These are phyloP conservation scores for Antechinus stuartii DNA, from an alignment of 2,113 vertebrate species.

Conservation along the genomic window DNA sequence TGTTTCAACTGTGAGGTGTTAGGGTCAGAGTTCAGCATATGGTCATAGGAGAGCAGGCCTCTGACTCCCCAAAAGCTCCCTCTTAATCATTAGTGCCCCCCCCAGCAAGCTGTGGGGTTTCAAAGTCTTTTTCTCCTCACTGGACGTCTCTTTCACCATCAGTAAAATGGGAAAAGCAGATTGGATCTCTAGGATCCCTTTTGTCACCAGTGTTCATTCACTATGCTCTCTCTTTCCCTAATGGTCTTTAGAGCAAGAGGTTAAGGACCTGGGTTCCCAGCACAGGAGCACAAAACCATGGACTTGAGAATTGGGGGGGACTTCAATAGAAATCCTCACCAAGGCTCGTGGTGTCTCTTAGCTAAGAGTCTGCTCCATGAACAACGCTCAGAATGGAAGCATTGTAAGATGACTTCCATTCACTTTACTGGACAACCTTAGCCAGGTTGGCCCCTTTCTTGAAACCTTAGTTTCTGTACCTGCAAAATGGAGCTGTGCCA, in stretches of 20 bases:
- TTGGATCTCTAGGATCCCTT: not conserved
- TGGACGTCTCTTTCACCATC: not conserved
- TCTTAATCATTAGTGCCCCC: too few relatives aligned
- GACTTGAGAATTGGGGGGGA: not conserved
- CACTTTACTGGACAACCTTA: not conserved
- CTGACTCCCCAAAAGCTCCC: not conserved
- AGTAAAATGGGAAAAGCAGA: not conserved
- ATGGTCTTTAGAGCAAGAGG: too few relatives aligned
- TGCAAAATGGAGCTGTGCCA: not conserved
- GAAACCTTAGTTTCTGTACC: not conserved
- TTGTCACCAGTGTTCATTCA: not conserved
- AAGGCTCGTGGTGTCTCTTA: not conserved
- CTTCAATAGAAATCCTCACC: not conserved
- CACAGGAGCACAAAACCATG: not conserved
- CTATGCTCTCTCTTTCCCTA: not conserved
- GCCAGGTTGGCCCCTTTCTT: not conserved
- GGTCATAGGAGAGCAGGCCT: too few relatives aligned
- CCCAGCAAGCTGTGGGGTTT: too few relatives aligned
- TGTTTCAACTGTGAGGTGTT: too few relatives aligned
- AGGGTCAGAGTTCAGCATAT: too few relatives aligned
- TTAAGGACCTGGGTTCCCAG: not conserved
- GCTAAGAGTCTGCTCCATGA: not conserved
- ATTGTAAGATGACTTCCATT: not conserved
- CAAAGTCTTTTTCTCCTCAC: not conserved
- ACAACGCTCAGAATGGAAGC: not conserved